Evolutionary conservation across 2,113 vertebrate species (phyloP).

Genomic region (Bolborhynchus lineola): DNA sequence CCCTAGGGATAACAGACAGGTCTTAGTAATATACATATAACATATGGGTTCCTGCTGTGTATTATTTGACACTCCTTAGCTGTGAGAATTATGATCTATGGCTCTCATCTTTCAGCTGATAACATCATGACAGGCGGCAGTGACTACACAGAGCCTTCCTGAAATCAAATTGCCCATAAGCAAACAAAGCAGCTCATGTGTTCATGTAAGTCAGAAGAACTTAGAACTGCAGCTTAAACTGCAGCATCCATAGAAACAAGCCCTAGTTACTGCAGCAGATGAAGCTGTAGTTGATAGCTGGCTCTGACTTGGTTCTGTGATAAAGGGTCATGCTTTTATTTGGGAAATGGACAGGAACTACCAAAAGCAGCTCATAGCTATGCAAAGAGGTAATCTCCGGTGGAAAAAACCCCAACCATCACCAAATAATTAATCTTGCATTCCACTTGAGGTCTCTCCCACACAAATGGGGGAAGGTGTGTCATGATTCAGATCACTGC

Average conservation of each 20-base stretch:
- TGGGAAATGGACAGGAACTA: not conserved
- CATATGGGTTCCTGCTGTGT: not conserved
- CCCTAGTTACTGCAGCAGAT: not conserved
- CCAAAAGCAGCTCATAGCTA: not conserved
- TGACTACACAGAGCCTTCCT: not conserved
- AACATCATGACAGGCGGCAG: constrained; percentile 21
- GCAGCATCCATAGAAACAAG: not conserved
- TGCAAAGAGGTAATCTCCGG: not conserved
- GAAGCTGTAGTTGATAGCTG: not conserved
- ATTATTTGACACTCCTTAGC: constrained; percentile 1
- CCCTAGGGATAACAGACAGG: not conserved
- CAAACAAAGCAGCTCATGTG: not conserved
- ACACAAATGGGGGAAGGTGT: constrained; percentile 46
- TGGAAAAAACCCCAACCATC: not conserved
- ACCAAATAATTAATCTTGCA: constrained; percentile 32
- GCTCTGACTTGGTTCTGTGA: not conserved
- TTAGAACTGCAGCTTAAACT: not conserved
- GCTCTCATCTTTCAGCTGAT: constrained; percentile 19
- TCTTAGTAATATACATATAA: not conserved
- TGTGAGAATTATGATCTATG: constrained; percentile 23
- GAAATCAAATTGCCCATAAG: constrained; percentile 2
- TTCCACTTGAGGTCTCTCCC: constrained; percentile 48
- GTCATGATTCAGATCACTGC: constrained; percentile 31
- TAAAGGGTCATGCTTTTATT: not conserved
- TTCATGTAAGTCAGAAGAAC: not conserved